A percentile compares a stretch with the other conserved stretches of the same genome.
phyloP scores from a whole-genome alignment of 2,113 vertebrate species.

The Myiozetetes cayanensis region DNA sequence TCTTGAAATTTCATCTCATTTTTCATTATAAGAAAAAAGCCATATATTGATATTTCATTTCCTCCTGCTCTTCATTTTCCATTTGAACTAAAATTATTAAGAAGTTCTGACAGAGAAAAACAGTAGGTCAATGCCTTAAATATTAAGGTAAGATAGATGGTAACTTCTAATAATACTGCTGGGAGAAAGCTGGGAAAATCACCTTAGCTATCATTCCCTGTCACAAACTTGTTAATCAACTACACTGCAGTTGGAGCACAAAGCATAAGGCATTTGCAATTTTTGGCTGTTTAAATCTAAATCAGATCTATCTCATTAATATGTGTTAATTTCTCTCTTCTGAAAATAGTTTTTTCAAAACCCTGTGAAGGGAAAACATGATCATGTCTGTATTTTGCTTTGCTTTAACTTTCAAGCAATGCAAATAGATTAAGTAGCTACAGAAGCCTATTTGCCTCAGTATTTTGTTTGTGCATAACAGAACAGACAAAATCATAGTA shows the following conservation, averaged over 20 bases:
- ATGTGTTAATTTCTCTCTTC: not conserved
- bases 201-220: not conserved
- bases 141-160: not conserved
- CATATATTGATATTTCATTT: not conserved
- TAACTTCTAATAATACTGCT: not conserved
- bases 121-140: not conserved
- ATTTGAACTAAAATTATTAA: not conserved
- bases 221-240: not conserved
- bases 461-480: not conserved
- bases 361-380: accelerated
- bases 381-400: not conserved
- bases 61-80: not conserved
- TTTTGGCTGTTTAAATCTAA: not conserved
- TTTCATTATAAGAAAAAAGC: not conserved
- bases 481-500: not conserved
- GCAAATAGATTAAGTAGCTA: not conserved
- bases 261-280: not conserved
- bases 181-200: not conserved
- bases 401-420: not conserved
- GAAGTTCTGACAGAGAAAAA: not conserved
- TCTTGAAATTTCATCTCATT: not conserved
- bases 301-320: not conserved
- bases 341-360: not conserved
- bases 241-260: not conserved
- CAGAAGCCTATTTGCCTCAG: not conserved